Percentiles rank a stretch among this genome's conserved stretches.
phyloP scores from a whole-genome alignment of 1,140 invertebrate species.

The Nilaparvata lugens region DNA sequence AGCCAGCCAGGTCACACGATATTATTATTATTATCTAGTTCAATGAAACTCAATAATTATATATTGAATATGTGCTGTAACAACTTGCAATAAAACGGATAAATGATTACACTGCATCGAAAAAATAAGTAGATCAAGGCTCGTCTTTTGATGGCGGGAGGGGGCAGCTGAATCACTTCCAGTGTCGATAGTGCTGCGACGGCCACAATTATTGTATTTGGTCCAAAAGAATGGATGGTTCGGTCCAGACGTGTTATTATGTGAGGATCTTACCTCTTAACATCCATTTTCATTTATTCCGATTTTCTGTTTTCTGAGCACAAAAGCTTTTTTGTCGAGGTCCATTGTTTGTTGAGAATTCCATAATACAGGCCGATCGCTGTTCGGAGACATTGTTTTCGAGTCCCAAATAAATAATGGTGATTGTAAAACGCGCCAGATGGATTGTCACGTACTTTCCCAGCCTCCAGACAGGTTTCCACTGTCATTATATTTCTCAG shows the following conservation, averaged over 20 bases:
- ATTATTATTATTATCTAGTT: too few species aligned
- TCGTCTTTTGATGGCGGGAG: too few species aligned
- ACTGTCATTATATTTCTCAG: not conserved
- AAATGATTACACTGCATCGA: too few species aligned
- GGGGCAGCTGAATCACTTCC: too few species aligned
- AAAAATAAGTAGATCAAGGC: too few species aligned
- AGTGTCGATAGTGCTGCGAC: too few species aligned
- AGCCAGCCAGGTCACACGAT: too few species aligned
- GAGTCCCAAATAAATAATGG: constrained; percentile 3
- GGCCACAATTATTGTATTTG: too few species aligned
- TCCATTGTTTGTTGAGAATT: not conserved
- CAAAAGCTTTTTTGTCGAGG: not conserved
- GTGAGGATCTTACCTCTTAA: not conserved
- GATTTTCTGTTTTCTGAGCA: not conserved
- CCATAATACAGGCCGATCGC: not conserved
- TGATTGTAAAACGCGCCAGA: not conserved
- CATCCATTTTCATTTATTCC: not conserved
- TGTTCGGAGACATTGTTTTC: constrained; percentile 1
- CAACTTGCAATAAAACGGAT: too few species aligned
- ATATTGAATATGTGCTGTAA: too few species aligned
- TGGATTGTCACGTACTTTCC: constrained; percentile 2
- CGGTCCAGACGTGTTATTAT: not conserved
- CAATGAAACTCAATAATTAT: too few species aligned
- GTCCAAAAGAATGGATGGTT: not conserved
- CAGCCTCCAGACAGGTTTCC: not conserved